Percentiles rank a stretch among this genome's conserved stretches.
Conservation (phyloP, 2,113 vertebrate species). For the Cephalophus harveyi region DNA sequence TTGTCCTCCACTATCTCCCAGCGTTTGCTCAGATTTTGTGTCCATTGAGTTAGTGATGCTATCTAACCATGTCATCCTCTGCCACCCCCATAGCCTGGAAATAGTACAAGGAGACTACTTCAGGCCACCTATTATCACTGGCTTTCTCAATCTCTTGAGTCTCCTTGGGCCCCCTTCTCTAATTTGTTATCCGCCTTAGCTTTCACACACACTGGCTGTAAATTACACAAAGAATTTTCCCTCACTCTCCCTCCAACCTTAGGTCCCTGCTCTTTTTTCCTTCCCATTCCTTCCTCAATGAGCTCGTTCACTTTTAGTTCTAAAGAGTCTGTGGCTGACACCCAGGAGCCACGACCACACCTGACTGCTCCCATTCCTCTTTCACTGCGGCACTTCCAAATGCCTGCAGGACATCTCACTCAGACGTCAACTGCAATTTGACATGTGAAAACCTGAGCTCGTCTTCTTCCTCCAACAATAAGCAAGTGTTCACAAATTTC, state of each 20-base stretch:
- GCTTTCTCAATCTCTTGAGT: background rate
- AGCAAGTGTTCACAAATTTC: background rate
- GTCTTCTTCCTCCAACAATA: background rate
- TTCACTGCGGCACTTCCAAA: background rate
- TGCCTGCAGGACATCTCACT: constrained; percentile 17
- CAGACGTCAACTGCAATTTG: background rate
- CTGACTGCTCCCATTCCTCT: background rate
- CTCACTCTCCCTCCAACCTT: background rate
- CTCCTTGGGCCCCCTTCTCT: background rate
- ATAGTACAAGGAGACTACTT: background rate
- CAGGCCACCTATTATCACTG: background rate
- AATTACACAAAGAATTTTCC: background rate
- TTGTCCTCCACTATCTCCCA: background rate
- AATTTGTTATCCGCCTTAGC: background rate
- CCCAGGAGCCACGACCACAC: background rate
- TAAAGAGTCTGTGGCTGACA: background rate
- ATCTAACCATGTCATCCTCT: background rate
- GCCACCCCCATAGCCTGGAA: background rate
- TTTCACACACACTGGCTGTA: background rate
- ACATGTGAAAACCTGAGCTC: constrained; percentile 21
- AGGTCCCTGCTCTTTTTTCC: background rate
- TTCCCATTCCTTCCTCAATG: background rate
- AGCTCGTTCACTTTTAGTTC: background rate
- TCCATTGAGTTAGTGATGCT: background rate
- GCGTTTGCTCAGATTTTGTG: background rate